Base-by-base conservation (phyloP, 2,888 invertebrate genomes). In the Pimpla rufipes region DNA sequence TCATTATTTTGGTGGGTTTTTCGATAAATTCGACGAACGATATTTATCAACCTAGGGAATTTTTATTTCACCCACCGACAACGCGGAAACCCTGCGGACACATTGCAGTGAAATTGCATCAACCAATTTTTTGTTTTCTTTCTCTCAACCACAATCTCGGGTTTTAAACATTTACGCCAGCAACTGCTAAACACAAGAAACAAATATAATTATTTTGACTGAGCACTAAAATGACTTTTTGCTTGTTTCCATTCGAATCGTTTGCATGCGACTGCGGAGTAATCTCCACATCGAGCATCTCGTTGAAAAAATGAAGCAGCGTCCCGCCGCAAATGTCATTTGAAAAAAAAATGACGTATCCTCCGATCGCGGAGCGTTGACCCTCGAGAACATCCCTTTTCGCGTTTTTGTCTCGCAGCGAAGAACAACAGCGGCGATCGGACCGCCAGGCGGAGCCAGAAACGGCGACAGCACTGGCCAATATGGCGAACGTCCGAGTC, bases 401-500 rank as follows among this genome's bases (percentile, higher is more conserved):
- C 55, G 13, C 13, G 11, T 52, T 52, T 52, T 52, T 11, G 52
- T 10, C 18, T 52, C 21, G 10, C 18, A 21, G 52, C 18, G 18
- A 8, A 52, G 52, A 52, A 52, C 21, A 52, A 21, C 21, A 21
- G 52, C 52, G 10, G 52, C 21, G 21, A 52, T 52, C 52, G 18
- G 10, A 0, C 52, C 3, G 10, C 52, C 50, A 50, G 50, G 18
- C 50, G 50, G 50, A 50, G 21, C 52, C 21, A 52, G 7, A 52
- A 52, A 52, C 52, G 18, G 52, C 52, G 16, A 16, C 50, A 13
- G n/a, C 45, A 45, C 4, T 45, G 11, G 13, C 47, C 16, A 62
- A 47, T 35, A 62, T 59, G 62, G 40, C 50, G 50, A 23, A 35
- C 16, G 16, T 47, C 16, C 67, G 16, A 29, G 35, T 35, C 59